phyloP scores from a whole-genome alignment of 2,888 invertebrate species.

The Oscheius onirici region DNA sequence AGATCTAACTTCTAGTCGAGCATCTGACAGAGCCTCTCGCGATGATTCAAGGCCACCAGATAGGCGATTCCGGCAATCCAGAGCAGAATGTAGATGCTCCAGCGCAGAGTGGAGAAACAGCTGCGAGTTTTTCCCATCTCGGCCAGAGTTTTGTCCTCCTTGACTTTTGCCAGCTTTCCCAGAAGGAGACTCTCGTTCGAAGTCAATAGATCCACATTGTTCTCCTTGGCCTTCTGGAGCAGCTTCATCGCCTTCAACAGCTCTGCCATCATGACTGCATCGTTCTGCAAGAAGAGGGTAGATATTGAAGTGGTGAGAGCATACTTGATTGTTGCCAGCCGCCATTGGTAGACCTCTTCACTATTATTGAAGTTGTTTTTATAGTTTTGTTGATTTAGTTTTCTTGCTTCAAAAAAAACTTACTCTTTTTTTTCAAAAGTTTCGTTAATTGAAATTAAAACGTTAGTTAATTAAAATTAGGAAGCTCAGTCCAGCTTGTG shows the following conservation, averaged over 20 bases:
- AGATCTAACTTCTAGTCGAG: neutral
- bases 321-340: no score
- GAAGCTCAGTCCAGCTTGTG: no score
- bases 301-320: no score
- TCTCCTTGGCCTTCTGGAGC: conserved; percentile 9
- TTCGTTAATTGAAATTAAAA: no score
- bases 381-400: no score
- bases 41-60: conserved; percentile 10
- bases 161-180: neutral
- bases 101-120: neutral
- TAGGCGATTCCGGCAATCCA: conserved; percentile 10
- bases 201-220: neutral
- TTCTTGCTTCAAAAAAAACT: no score
- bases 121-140: neutral
- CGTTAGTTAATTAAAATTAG: no score
- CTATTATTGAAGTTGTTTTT: no score
- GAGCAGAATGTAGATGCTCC: conserved; percentile 7
- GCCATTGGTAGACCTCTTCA: no score
- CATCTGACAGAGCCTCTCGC: neutral
- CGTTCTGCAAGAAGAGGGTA: no score
- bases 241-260: neutral
- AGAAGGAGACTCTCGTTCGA: conserved; percentile 15
- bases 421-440: no score
- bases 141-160: neutral
- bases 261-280: neutral